Evolutionary conservation across 2,113 vertebrate species (phyloP).

Genomic region (Orcinus orca): DNA sequence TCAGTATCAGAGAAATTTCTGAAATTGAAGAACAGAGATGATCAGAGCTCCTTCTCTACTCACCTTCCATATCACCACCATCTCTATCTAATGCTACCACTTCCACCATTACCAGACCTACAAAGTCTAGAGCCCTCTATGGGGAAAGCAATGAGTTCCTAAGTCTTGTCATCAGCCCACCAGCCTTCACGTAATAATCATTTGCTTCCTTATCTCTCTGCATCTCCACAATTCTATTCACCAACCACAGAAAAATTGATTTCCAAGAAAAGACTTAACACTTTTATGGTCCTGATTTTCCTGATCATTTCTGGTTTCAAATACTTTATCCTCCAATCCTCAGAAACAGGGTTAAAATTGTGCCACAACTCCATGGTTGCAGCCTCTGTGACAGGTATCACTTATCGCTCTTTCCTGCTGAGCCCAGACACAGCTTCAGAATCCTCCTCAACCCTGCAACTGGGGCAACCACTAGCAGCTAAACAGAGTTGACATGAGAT

Average conservation of each 20-base stretch:
- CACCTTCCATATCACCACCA: too few species aligned
- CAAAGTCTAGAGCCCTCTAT: too few species aligned
- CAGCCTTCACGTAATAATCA: too few species aligned
- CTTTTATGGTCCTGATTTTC: neutral
- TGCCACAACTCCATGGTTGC: neutral
- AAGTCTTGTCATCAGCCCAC: too few species aligned
- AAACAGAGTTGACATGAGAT: neutral
- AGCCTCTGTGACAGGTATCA: neutral
- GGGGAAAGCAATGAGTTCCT: too few species aligned
- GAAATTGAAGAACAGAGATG: too few species aligned
- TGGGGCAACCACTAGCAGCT: neutral
- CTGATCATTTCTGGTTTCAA: neutral
- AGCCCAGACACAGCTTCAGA: neutral
- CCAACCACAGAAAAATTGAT: neutral
- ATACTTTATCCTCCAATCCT: neutral
- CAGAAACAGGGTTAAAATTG: neutral
- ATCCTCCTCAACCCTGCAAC: neutral
- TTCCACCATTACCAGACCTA: too few species aligned
- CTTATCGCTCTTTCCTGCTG: rapidly evolving
- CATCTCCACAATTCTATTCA: neutral
- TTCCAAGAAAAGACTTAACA: neutral
- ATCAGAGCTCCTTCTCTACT: too few species aligned
- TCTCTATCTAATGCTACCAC: too few species aligned
- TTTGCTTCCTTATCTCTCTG: neutral
- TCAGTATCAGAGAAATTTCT: too few species aligned